Conservation (phyloP, 2,113 vertebrate species). For the Hemicordylus capensis region DNA sequence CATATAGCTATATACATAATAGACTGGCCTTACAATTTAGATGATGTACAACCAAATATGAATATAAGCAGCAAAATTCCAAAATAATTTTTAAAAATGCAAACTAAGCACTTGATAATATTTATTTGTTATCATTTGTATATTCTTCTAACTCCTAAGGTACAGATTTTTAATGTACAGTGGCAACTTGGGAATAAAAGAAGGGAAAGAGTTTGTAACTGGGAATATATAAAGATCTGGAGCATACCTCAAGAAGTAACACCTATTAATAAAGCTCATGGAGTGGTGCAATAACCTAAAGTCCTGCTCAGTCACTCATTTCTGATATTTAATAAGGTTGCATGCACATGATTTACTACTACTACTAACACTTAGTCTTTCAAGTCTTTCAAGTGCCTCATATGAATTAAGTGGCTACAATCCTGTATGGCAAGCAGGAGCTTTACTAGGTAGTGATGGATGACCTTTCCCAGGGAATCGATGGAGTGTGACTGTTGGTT, state of each 20-base stretch:
- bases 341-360: not conserved
- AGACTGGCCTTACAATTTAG: not conserved
- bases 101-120: not conserved
- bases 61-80: not conserved
- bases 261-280: not conserved
- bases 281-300: not conserved
- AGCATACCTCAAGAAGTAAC: not conserved
- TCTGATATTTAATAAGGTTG: not conserved
- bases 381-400: no score
- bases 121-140: not conserved
- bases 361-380: no score
- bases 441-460: no score
- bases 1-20: not conserved
- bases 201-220: not conserved
- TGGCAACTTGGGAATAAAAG: not conserved
- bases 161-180: not conserved
- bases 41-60: not conserved
- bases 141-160: not conserved
- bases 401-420: no score
- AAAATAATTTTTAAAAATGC: not conserved
- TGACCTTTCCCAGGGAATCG: no score
- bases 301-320: not conserved
- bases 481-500: no score
- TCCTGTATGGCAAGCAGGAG: no score
- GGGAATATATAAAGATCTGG: not conserved